phyloP scores from a whole-genome alignment of 2,888 invertebrate genomes.

The Odiellus spinosus region DNA sequence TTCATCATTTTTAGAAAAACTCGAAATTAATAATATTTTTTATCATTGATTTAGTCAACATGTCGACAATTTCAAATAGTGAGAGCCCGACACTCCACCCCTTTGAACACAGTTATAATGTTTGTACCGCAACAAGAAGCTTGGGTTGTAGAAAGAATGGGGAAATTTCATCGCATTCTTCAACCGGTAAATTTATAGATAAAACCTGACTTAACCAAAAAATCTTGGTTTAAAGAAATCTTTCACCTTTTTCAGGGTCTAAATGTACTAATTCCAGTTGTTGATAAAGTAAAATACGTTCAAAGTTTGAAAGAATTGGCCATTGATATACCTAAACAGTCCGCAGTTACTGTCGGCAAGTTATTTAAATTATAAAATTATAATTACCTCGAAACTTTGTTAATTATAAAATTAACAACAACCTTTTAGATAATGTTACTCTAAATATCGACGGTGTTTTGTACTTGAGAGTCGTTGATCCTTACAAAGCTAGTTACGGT shows the following conservation, averaged over 20 bases:
- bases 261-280: slow-evolving; percentile 74
- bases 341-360: slow-evolving; percentile 74
- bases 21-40: no score
- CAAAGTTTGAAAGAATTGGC: slow-evolving; percentile 98
- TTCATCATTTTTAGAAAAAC: no score
- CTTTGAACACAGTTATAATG: slow-evolving; percentile 80
- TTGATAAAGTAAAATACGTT: slow-evolving; percentile 89
- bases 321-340: slow-evolving; percentile 96
- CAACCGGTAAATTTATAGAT: slow-evolving; percentile 55
- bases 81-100: slow-evolving; percentile 28
- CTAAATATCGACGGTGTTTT: slow-evolving; percentile 91
- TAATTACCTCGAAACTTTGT: not conserved
- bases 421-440: slow-evolving; percentile 78
- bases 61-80: not conserved
- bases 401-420: slow-evolving; percentile 10
- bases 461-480: slow-evolving; percentile 80
- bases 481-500: slow-evolving; percentile 90
- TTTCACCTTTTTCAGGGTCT: slow-evolving; percentile 63
- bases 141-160: slow-evolving; percentile 97
- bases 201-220: not conserved
- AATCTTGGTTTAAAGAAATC: no score
- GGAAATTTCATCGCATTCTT: slow-evolving; percentile 79
- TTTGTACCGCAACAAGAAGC: slow-evolving; percentile 98
- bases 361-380: slow-evolving; percentile 3
- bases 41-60: no score